Conservation (phyloP, 2,888 invertebrate species). For the Peribatodes rhomboidaria region DNA sequence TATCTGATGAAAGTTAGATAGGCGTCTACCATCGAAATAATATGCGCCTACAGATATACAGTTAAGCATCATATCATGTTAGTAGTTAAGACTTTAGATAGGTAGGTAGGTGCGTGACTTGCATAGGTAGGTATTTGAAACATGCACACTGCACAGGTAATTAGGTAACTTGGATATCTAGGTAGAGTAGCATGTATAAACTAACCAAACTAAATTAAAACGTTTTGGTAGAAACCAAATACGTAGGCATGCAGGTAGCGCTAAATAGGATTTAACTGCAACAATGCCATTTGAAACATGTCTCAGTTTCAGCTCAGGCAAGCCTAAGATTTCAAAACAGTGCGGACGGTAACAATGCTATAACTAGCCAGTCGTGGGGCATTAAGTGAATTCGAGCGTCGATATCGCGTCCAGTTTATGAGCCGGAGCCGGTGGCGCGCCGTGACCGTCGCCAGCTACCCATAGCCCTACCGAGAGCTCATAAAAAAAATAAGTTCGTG, state of each 20-base stretch:
- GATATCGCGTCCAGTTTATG: constrained; percentile 73
- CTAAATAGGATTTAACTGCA: constrained; percentile 3
- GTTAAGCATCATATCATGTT: too few relatives aligned
- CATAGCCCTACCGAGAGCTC: background rate
- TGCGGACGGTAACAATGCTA: constrained; percentile 31
- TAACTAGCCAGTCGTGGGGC: constrained; percentile 56
- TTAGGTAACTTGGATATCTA: too few relatives aligned
- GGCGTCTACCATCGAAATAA: too few relatives aligned
- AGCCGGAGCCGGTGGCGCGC: constrained; percentile 70
- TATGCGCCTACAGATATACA: too few relatives aligned
- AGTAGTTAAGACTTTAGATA: too few relatives aligned
- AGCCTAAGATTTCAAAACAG: constrained; percentile 31
- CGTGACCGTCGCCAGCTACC: constrained; percentile 37
- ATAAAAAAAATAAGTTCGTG: background rate
- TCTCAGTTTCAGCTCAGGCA: constrained; percentile 25
- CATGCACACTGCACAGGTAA: too few relatives aligned
- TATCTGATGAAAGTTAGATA: too few relatives aligned
- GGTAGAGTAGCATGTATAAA: too few relatives aligned
- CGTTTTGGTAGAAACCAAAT: too few relatives aligned
- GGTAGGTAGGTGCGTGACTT: too few relatives aligned
- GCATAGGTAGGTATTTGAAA: too few relatives aligned
- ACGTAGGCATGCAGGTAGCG: background rate
- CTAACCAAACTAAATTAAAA: too few relatives aligned
- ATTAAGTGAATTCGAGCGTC: constrained; percentile 70
- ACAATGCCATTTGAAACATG: constrained; percentile 6